Evolutionary conservation across 2,888 invertebrate species (phyloP).

Genomic region (Amaurobius ferox): DNA sequence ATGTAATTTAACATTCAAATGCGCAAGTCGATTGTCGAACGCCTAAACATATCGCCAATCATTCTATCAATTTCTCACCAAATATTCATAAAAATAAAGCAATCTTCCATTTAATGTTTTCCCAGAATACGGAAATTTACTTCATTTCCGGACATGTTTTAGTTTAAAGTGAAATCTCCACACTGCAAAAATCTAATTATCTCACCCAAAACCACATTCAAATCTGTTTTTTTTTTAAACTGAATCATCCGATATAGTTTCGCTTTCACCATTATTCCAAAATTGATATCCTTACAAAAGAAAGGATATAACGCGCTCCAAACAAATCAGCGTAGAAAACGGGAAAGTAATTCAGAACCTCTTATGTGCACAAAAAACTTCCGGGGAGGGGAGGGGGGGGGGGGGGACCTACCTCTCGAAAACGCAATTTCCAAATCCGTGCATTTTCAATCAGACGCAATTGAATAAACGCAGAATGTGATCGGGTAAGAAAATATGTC

Average conservation of each 20-base stretch:
- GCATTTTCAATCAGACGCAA: constrained; percentile 20
- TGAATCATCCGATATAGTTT: neutral
- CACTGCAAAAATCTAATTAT: constrained; percentile 1
- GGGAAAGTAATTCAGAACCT: neutral
- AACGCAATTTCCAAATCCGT: constrained; percentile 36
- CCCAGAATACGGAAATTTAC: too few species aligned
- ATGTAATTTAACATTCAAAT: too few species aligned
- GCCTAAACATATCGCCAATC: too few species aligned
- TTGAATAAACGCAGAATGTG: constrained; percentile 39
- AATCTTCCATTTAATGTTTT: too few species aligned
- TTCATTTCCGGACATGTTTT: too few species aligned
- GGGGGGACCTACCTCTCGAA: constrained; percentile 9
- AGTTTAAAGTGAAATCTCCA: too few species aligned
- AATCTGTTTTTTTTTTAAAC: neutral
- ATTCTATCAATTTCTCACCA: too few species aligned
- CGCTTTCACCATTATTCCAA: neutral
- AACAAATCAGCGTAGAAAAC: neutral
- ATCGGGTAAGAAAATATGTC: constrained; percentile 32
- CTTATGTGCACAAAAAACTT: constrained; percentile 4
- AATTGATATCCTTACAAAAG: neutral
- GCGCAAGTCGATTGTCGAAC: too few species aligned
- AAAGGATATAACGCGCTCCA: neutral
- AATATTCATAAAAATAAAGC: too few species aligned
- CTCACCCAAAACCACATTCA: neutral
- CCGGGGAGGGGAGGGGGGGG: too few species aligned